A percentile compares a stretch with the other conserved stretches of the same genome.
Evolutionary conservation across 2,797 vertebrate species (phyloP).

Genomic region (Bradypodion pumilum): DNA sequence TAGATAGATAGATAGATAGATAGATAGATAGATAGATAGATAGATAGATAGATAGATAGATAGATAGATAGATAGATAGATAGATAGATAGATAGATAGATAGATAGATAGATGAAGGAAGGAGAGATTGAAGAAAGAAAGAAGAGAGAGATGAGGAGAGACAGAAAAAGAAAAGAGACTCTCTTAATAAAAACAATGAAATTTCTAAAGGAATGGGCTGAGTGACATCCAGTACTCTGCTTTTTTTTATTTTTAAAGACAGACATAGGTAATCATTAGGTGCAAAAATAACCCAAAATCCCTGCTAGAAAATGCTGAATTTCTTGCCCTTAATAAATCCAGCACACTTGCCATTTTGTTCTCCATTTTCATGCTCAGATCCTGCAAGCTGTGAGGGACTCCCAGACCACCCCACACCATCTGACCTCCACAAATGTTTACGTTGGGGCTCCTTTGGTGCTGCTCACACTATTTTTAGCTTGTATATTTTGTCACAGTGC

Average conservation of each 20-base stretch:
- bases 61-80: conserved; percentile 21
- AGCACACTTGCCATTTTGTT: neutral
- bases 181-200: conserved; percentile 52
- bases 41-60: no score
- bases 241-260: no score
- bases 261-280: neutral
- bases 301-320: neutral
- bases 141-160: neutral
- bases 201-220: conserved; percentile 40
- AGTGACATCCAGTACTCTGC: conserved; percentile 49
- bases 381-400: neutral
- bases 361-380: neutral
- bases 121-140: neutral
- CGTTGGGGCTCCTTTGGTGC: neutral
- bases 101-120: neutral
- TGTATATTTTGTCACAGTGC: neutral
- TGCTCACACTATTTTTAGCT: neutral
- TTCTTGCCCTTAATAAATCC: neutral
- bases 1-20: neutral
- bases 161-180: conserved; percentile 16
- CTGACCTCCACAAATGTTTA: neutral
- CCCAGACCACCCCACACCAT: neutral
- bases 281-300: neutral
- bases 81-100: neutral
- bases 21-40: neutral